These are phyloP conservation scores for Galago senegalensis DNA, from an alignment of 2,797 vertebrate genomes.

Conservation along the genomic window DNA sequence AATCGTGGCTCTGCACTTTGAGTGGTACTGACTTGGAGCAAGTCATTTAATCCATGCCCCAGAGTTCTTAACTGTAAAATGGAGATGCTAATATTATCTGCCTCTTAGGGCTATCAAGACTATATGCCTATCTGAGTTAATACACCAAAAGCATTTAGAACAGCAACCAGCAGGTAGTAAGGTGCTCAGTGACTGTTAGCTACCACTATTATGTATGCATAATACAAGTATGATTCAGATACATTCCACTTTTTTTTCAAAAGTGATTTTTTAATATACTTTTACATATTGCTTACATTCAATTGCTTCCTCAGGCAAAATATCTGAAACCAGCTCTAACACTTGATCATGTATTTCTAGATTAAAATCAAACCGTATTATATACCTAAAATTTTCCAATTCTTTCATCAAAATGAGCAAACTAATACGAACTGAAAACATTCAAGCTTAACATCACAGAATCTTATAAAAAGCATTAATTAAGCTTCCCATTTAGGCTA, in stretches of 20 bases:
- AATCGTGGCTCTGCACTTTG: neutral
- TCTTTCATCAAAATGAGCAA: constrained; percentile 68
- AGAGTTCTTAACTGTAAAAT: constrained; percentile 34
- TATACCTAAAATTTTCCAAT: constrained; percentile 34
- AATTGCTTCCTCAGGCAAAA: constrained; percentile 33
- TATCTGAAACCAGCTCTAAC: constrained; percentile 61
- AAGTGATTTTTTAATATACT: constrained; percentile 51
- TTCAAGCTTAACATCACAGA: constrained; percentile 60
- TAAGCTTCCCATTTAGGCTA: constrained; percentile 80
- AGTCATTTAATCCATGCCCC: neutral
- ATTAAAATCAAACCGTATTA: constrained; percentile 59
- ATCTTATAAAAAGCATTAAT: constrained; percentile 76
- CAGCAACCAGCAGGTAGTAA: neutral
- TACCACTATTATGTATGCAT: neutral
- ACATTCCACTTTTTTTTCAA: neutral
- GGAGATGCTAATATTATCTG: neutral
- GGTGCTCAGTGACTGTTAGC: neutral
- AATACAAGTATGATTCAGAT: constrained; percentile 19
- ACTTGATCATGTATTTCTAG: constrained; percentile 47
- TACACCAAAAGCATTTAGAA: constrained; percentile 8
- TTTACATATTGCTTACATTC: constrained; percentile 60
- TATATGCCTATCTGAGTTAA: constrained; percentile 39
- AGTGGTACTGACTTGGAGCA: neutral
- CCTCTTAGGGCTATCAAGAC: neutral
- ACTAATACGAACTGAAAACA: constrained; percentile 66